Evolutionary conservation across 2,888 invertebrate genomes (phyloP), one percentile per base, ranked within the genome.

Genomic region (Lathronympha strigana): DNA sequence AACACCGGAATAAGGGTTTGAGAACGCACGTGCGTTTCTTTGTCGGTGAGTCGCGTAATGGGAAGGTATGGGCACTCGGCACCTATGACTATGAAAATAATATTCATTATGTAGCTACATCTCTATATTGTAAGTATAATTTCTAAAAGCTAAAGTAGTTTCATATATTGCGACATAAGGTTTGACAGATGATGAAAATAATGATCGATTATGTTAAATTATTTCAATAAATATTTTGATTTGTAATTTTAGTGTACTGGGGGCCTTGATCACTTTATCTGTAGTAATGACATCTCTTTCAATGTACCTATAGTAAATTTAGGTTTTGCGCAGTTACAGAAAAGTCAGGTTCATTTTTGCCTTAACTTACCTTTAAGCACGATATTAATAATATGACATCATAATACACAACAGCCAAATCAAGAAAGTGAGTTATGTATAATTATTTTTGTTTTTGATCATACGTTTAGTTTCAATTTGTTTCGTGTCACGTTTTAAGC

Each of bases 1-100:
- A 64, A 64, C 54, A 64, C 51, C 64, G 64, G 64, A 58, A 64
- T 60, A 61, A 67, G 63, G 63, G 36, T 67, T 67, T 58, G 57
- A 25, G 57, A 51, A 60, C 67, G 63, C 67, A 67, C 67, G 67
- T 57, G 67, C 67, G 66, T 66, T 54, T 19, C 60, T 38, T 54
- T 55, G 62, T 51, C 57, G 58, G 51, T 45, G 55, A 51, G 57
- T 60, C 60, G 45, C 60, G 45, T 60, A 64, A 64, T 64, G 60
- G 51, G 36, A 25, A 57, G 49, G 47, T 63, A 4, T 25, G 36
- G 25, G 25, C 25, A 61, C 13, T 28, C 9, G 40, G 31, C 2
- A 9, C 9, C 43, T 57, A 23, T 17, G 19, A 38, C n/a, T n/a
- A n/a, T n/a, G n/a, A 23, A 36, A 21, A 9, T 9, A 17, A 13